These are phyloP conservation scores for Pristionchus fissidentatus DNA, from an alignment of 2,888 invertebrate genomes.

Conservation along the genomic window DNA sequence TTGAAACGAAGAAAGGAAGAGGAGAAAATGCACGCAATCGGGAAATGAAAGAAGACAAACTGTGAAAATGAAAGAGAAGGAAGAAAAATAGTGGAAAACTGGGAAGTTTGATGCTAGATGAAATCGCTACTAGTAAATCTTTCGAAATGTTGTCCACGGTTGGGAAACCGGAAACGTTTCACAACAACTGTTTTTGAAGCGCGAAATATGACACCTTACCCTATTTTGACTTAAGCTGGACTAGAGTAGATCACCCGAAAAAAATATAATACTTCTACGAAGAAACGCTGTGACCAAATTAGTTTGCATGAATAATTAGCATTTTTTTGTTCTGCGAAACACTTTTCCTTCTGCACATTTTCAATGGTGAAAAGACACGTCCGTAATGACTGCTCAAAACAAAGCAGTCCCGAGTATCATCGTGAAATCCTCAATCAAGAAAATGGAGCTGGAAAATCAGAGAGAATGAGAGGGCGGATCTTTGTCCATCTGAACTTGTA, in stretches of 20 bases:
- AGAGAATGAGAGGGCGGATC: too few species aligned
- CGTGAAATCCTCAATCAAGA: too few species aligned
- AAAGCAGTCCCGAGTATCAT: too few species aligned
- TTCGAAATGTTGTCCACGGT: not conserved
- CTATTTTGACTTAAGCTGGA: not conserved
- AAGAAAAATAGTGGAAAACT: not conserved
- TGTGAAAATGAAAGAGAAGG: not conserved
- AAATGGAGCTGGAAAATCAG: too few species aligned
- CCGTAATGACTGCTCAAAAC: too few species aligned
- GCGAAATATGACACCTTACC: conserved; percentile 2
- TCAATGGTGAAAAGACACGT: not conserved
- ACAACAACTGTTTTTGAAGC: conserved; percentile 18
- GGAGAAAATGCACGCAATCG: not conserved
- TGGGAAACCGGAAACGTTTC: not conserved
- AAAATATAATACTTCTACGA: not conserved
- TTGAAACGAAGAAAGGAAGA: not conserved
- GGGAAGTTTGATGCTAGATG: too few species aligned
- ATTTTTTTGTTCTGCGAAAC: not conserved
- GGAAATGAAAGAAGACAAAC: not conserved
- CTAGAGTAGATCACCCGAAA: not conserved
- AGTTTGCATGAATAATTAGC: not conserved
- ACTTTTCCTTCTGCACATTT: not conserved
- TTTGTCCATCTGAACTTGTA: too few species aligned
- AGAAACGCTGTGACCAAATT: not conserved
- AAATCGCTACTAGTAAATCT: too few species aligned